phyloP scores from a whole-genome alignment of 37 sponge, comb jelly and placozoan genomes.

The Lycopodina hypogea region DNA sequence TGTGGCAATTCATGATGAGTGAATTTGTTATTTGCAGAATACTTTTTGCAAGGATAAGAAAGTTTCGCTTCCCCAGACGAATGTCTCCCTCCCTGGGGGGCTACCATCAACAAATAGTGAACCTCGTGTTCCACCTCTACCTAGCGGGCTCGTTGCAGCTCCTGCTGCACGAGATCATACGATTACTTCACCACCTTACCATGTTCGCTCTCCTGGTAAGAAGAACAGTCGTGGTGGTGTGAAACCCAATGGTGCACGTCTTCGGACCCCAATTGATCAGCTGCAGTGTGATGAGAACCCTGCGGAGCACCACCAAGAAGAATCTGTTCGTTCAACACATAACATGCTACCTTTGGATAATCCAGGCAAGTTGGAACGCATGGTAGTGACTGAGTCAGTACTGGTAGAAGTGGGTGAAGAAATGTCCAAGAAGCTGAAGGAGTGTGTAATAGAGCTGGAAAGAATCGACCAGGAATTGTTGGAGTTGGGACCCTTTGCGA shows the following conservation, averaged over 20 bases:
- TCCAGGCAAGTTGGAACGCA: not conserved
- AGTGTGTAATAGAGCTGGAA: slow-evolving; percentile 27
- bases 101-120: not conserved
- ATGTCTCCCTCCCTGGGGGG: not conserved
- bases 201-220: not conserved
- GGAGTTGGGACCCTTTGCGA: slow-evolving; percentile 58
- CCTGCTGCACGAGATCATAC: not conserved
- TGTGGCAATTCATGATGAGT: not conserved
- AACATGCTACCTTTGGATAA: not conserved
- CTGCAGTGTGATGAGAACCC: not conserved
- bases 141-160: not conserved
- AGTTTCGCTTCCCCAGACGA: not conserved
- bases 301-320: not conserved
- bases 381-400: not conserved
- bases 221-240: not conserved
- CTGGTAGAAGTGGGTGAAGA: not conserved
- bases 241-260: not conserved
- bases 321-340: not conserved
- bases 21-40: slow-evolving; percentile 7
- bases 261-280: not conserved
- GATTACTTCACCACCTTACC: not conserved
- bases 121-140: slow-evolving; percentile 23
- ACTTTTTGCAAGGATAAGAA: slow-evolving; percentile 17
- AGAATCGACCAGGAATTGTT: slow-evolving; percentile 52
- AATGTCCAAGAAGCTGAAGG: slow-evolving; percentile 1